Conservation (phyloP, 2,888 invertebrate species). For the Auanema freiburgensis region DNA sequence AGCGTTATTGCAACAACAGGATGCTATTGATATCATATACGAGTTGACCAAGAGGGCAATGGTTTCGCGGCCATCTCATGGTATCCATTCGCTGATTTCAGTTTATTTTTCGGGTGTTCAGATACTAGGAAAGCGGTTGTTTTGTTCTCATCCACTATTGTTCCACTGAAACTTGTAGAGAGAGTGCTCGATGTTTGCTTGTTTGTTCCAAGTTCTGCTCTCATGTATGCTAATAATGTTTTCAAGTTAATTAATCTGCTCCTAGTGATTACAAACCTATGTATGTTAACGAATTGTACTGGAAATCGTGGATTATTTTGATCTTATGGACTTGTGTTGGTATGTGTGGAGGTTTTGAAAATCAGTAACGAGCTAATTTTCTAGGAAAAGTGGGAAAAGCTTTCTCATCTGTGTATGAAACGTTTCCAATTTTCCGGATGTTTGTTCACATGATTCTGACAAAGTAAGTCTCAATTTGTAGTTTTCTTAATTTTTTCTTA, state of each 20-base stretch:
- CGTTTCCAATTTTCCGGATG: constrained; percentile 17
- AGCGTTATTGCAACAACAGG: constrained; percentile 7
- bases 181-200: constrained; percentile 15
- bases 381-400: background rate
- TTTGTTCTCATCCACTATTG: background rate
- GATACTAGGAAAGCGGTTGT: constrained; percentile 5
- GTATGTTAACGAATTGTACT: constrained; percentile 12
- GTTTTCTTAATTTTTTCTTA: background rate
- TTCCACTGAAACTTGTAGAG: background rate
- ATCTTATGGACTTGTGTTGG: constrained; percentile 14
- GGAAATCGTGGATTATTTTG: constrained; percentile 19
- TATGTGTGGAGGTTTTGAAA: constrained; percentile 4
- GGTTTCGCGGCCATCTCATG: background rate
- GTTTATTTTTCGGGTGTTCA: background rate
- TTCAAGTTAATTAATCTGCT: background rate
- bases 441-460: constrained; percentile 18
- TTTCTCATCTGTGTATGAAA: constrained; percentile 8
- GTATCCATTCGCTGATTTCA: background rate
- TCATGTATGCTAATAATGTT: background rate
- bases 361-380: background rate
- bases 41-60: constrained; percentile 14
- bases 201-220: constrained; percentile 7
- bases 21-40: constrained; percentile 17
- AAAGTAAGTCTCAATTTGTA: constrained; percentile 1
- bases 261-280: constrained; percentile 13